These are phyloP conservation scores for Halcyon leucocephala DNA, from an alignment of 2,797 vertebrate genomes.

Conservation along the genomic window DNA sequence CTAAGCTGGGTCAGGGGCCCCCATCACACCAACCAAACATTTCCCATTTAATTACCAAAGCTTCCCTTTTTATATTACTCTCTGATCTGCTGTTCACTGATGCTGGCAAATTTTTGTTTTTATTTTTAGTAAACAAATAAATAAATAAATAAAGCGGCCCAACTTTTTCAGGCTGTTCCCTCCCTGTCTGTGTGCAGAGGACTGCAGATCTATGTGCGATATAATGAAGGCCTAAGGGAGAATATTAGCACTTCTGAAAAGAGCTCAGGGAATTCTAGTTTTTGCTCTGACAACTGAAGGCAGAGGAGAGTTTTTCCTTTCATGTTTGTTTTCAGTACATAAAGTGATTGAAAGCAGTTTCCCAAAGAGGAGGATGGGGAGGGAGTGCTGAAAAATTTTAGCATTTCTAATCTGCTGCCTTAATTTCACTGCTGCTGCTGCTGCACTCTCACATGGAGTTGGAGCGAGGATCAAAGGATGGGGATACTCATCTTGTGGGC, in stretches of 20 bases:
- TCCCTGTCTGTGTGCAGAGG: constrained; percentile 44
- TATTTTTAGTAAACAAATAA: constrained; percentile 12
- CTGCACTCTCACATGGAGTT: background rate
- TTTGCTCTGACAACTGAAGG: constrained; percentile 73
- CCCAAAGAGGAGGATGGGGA: constrained; percentile 37
- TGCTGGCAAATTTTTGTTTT: background rate
- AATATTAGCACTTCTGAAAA: constrained; percentile 74
- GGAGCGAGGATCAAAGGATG: background rate
- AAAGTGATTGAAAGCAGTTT: constrained; percentile 68
- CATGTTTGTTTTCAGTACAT: constrained; percentile 73
- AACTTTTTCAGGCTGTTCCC: constrained; percentile 48
- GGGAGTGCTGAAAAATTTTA: constrained; percentile 2
- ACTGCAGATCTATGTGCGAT: constrained; percentile 44
- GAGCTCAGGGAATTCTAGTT: constrained; percentile 70
- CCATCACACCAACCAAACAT: rapidly evolving
- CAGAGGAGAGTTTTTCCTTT: constrained; percentile 70
- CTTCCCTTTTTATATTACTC: background rate
- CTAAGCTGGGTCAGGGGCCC: background rate
- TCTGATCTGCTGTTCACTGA: background rate
- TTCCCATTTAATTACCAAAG: background rate
- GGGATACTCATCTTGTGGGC: background rate
- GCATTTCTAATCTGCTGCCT: constrained; percentile 48
- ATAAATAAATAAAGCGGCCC: background rate
- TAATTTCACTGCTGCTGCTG: constrained; percentile 7
- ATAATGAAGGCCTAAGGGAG: constrained; percentile 74